These are phyloP conservation scores for Alentia gelatinosa DNA, from an alignment of 2,888 invertebrate species.

Conservation along the genomic window DNA sequence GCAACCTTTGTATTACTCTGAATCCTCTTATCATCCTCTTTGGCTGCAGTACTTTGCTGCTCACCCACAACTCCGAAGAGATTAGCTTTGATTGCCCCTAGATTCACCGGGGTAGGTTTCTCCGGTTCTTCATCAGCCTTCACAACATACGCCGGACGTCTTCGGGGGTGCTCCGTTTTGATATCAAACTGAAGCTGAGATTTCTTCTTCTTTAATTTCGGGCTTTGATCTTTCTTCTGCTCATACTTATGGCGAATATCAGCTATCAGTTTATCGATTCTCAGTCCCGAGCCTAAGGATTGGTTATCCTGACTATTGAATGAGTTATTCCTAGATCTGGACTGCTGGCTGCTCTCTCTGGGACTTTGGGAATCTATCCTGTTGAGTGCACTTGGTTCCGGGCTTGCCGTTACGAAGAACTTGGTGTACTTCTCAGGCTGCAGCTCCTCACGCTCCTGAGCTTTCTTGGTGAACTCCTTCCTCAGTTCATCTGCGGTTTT, in stretches of 20 bases:
- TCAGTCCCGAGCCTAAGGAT: not conserved
- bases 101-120: slow-evolving; percentile 33
- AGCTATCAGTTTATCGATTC: slow-evolving; percentile 18
- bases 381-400: not conserved
- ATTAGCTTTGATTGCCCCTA: slow-evolving; percentile 57
- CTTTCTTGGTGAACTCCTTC: not conserved
- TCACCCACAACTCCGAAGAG: slow-evolving; percentile 60
- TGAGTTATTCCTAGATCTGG: not conserved
- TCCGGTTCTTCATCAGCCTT: slow-evolving; percentile 54
- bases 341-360: not conserved
- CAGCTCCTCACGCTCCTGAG: not conserved
- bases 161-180: not conserved
- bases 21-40: not conserved
- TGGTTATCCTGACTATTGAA: not conserved
- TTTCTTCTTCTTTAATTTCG: not conserved
- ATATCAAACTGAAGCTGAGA: not conserved
- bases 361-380: not conserved
- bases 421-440: slow-evolving; percentile 18
- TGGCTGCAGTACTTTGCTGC: not conserved
- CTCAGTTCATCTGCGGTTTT: slow-evolving; percentile 9
- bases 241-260: slow-evolving; percentile 30
- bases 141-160: not conserved
- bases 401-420: slow-evolving; percentile 34
- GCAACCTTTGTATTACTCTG: slow-evolving; percentile 48
- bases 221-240: not conserved